Base-by-base conservation (phyloP, 2,797 vertebrate genomes). In the Acanthornis magna region DNA sequence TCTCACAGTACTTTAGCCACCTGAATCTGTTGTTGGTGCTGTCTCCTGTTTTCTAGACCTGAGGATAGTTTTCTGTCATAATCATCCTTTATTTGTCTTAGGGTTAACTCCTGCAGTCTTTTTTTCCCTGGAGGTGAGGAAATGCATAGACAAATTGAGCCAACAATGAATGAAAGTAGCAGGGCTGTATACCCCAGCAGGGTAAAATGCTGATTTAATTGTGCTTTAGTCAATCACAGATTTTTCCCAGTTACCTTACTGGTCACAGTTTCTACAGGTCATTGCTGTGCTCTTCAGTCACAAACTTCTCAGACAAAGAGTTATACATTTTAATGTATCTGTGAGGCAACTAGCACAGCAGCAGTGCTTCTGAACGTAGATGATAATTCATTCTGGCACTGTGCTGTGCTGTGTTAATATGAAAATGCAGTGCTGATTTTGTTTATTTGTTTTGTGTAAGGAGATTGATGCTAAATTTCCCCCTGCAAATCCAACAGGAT, bases 391-490 rank as follows among this genome's bases (percentile, higher is more conserved):
- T 67, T 71, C 65, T 61, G 50, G 62, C 88, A 62, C 19, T 68
- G 26, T 23, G 63, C 85, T 79, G 34, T 27, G 27, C 48, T 48
- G 19, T 30, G 57, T 91, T 89, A 83, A 81, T 78, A 83, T 54
- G 78, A 94, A 95, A 96, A 92, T 63, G 81, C 60, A 60, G 61
- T 11, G 5, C 82, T 79, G 73, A 72, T 77, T 82, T 82, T 89
- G 60, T 88, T 77, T 87, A 75, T 73, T 76, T 65, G 22, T 43
- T 96, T 93, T 76, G 36, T 42, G 17, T 79, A 65, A 62, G 65
- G 34, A 57, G 62, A 85, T 79, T 82, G 75, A 94, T 89, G 71
- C 42, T 95, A 88, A 89, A 93, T 73, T 71, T 85, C 70, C 55
- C 38, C 34, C 43, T 89, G 65, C 48, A 95, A 94, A 88, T 58